Percentiles rank a stretch among this genome's conserved stretches.
These are phyloP conservation scores for Diplodus puntazzo DNA, from an alignment of 2,797 vertebrate species.

Conservation along the genomic window DNA sequence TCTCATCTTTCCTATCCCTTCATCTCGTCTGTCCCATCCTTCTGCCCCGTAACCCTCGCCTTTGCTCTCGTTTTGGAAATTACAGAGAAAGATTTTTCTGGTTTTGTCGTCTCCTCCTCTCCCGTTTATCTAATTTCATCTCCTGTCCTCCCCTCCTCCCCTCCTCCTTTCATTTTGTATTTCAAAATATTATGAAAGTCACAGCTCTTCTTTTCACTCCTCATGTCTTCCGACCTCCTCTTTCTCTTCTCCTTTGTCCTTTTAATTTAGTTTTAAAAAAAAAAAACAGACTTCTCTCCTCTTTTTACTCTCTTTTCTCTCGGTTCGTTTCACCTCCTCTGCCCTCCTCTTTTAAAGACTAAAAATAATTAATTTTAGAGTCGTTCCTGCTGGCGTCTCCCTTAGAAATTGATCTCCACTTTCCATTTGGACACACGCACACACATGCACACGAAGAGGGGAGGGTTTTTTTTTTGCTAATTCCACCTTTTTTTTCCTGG, in stretches of 20 bases:
- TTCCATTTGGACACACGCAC: constrained; percentile 38
- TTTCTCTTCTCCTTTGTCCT: neutral
- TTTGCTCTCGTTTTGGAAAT: neutral
- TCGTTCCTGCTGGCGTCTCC: constrained; percentile 44
- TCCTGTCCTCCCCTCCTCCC: neutral
- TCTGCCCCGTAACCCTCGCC: neutral
- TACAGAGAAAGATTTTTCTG: neutral
- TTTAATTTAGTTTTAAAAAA: neutral
- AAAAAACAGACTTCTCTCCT: neutral
- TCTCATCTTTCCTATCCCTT: neutral
- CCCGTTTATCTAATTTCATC: neutral
- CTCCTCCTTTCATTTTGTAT: neutral
- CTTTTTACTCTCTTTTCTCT: neutral
- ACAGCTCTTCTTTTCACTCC: neutral
- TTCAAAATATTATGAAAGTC: neutral
- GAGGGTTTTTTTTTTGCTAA: constrained; percentile 50
- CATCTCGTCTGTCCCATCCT: neutral
- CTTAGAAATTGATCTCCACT: constrained; percentile 23
- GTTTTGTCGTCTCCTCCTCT: neutral
- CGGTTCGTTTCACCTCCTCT: constrained; percentile 19
- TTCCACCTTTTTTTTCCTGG: constrained; percentile 57
- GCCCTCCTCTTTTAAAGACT: constrained; percentile 23
- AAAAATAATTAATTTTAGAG: constrained; percentile 49
- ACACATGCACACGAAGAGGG: constrained; percentile 2
- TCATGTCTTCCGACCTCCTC: constrained; percentile 10